phyloP scores from a whole-genome alignment of 2,888 invertebrate species.

The Agrochola macilenta region DNA sequence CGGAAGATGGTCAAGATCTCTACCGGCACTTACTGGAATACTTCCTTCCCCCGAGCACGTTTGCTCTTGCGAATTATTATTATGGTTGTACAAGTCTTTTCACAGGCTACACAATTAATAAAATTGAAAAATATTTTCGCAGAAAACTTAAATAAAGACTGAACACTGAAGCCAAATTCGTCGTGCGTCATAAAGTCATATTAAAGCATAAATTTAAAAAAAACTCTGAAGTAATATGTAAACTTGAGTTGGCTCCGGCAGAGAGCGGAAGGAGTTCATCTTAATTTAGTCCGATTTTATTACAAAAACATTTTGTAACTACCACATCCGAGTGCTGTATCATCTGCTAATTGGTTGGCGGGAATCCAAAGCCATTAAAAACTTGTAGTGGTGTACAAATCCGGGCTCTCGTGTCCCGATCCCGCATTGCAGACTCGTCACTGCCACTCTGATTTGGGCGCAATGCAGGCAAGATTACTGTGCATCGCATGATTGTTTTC shows the following conservation, averaged over 20 bases:
- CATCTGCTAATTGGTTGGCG: slow-evolving; percentile 63
- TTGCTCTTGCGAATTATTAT: not conserved
- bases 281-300: slow-evolving; percentile 40
- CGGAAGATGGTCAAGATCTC: too few relatives aligned
- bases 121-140: not conserved
- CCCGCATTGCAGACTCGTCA: slow-evolving; percentile 58
- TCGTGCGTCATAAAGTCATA: not conserved
- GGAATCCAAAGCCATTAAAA: slow-evolving; percentile 61
- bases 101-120: slow-evolving; percentile 8
- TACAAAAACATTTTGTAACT: slow-evolving; percentile 36
- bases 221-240: not conserved
- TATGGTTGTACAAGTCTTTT: slow-evolving; percentile 11
- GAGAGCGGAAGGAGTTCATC: slow-evolving; percentile 44
- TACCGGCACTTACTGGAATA: too few relatives aligned
- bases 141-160: slow-evolving; percentile 5
- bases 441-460: slow-evolving; percentile 23
- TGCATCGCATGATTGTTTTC: slow-evolving; percentile 16
- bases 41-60: too few relatives aligned
- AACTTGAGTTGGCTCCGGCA: not conserved
- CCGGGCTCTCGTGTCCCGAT: slow-evolving; percentile 23
- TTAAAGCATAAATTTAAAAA: not conserved
- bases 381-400: slow-evolving; percentile 34
- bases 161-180: not conserved
- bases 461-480: slow-evolving; percentile 41
- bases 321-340: slow-evolving; percentile 49